Conservation (phyloP, 2,888 invertebrate species). For the Cylloceria caligata region DNA sequence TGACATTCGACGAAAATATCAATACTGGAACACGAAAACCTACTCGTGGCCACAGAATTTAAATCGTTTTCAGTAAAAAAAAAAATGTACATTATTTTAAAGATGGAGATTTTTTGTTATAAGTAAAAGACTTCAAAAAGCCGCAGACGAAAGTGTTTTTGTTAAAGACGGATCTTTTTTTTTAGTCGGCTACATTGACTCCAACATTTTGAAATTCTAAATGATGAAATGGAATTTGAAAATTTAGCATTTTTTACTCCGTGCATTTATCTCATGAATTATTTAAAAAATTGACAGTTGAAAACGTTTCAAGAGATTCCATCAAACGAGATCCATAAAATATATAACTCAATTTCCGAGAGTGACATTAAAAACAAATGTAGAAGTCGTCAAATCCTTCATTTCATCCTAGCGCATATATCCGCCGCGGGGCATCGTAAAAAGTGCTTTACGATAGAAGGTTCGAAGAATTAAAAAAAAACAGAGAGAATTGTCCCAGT, state of each 20-base stretch:
- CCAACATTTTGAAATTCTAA: too few species aligned
- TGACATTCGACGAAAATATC: neutral
- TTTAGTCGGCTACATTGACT: too few species aligned
- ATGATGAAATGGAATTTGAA: too few species aligned
- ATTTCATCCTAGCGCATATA: neutral
- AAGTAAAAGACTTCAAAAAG: too few species aligned
- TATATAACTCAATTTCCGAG: neutral
- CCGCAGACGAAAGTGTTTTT: too few species aligned
- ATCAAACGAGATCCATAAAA: neutral
- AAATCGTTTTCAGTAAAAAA: too few species aligned
- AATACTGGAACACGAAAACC: too few species aligned
- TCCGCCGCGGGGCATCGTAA: neutral
- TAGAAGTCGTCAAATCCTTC: slow-evolving; percentile 14
- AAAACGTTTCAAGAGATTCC: neutral
- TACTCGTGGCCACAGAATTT: too few species aligned
- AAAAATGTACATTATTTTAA: too few species aligned
- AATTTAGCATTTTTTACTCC: too few species aligned
- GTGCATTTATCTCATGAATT: neutral
- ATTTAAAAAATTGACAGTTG: neutral
- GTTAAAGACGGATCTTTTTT: too few species aligned
- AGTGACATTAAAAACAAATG: slow-evolving; percentile 18
- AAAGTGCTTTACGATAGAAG: slow-evolving; percentile 7
- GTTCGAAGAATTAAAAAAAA: neutral
- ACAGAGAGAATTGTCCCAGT: neutral
- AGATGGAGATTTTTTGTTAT: too few species aligned